phyloP scores from a whole-genome alignment of 1,140 invertebrate species.

The Hylaeus anthracinus region DNA sequence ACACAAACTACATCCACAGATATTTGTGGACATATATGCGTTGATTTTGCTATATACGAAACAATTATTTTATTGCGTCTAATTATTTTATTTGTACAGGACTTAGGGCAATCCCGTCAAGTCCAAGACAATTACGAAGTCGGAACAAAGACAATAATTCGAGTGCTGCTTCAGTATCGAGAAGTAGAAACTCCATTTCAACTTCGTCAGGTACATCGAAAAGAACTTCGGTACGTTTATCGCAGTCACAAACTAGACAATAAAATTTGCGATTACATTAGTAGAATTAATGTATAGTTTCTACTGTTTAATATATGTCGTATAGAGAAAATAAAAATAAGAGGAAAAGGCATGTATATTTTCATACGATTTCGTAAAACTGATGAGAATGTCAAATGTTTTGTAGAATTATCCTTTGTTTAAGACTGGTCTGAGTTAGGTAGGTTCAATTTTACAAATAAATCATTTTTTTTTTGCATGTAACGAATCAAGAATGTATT shows the following conservation, averaged over 20 bases:
- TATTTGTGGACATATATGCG: not conserved
- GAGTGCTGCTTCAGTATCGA: not conserved
- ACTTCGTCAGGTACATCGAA: not conserved
- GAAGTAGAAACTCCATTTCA: constrained; percentile 13
- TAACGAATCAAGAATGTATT: too few species aligned
- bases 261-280: not conserved
- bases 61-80: not conserved
- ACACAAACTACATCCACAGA: not conserved
- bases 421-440: too few species aligned
- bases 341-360: not conserved
- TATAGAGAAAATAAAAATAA: not conserved
- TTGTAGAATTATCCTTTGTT: too few species aligned
- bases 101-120: constrained; percentile 2
- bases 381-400: too few species aligned
- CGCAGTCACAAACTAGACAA: constrained; percentile 5
- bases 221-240: constrained; percentile 36
- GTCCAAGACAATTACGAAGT: not conserved
- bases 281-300: not conserved
- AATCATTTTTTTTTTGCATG: too few species aligned
- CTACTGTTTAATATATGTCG: not conserved
- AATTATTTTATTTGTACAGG: constrained; percentile 1
- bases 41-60: not conserved
- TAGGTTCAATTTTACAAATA: too few species aligned
- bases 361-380: not conserved
- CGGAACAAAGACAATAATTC: not conserved